phyloP scores from a whole-genome alignment of 1,140 invertebrate genomes.

The Aradophagus sp. region DNA sequence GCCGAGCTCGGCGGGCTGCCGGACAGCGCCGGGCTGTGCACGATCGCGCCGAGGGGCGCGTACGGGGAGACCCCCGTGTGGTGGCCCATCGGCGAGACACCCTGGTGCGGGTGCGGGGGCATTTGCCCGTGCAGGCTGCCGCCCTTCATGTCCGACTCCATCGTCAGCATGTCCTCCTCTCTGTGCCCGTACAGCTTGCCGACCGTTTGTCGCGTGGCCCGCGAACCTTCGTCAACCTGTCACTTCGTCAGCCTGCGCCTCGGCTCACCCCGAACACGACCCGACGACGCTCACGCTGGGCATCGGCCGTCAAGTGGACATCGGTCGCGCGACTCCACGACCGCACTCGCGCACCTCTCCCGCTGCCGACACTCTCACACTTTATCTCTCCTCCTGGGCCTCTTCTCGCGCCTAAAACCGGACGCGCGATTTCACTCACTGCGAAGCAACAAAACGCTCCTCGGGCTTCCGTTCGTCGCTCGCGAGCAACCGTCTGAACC shows the following conservation, averaged over 20 bases:
- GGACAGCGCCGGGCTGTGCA: conserved; percentile 77
- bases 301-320: conserved; percentile 40
- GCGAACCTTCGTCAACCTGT: no score
- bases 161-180: conserved; percentile 88
- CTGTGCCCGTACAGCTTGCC: conserved; percentile 82
- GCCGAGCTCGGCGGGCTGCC: conserved; percentile 74
- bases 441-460: no score
- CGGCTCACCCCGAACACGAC: conserved; percentile 7
- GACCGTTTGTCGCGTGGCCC: conserved; percentile 64
- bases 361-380: conserved; percentile 11
- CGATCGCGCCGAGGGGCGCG: conserved; percentile 81
- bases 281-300: neutral
- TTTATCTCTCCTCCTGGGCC: no score
- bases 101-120: conserved; percentile 82
- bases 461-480: no score
- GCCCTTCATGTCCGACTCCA: conserved; percentile 91
- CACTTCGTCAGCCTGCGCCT: conserved; percentile 6
- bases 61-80: conserved; percentile 78
- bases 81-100: conserved; percentile 76
- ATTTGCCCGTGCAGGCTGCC: conserved; percentile 86
- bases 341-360: conserved; percentile 35
- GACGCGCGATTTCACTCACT: no score
- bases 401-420: no score
- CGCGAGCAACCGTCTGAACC: no score
- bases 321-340: no score